Percentiles rank a stretch among this genome's conserved stretches.
Conservation (phyloP, 2,113 vertebrate species). For the Sturnus vulgaris region DNA sequence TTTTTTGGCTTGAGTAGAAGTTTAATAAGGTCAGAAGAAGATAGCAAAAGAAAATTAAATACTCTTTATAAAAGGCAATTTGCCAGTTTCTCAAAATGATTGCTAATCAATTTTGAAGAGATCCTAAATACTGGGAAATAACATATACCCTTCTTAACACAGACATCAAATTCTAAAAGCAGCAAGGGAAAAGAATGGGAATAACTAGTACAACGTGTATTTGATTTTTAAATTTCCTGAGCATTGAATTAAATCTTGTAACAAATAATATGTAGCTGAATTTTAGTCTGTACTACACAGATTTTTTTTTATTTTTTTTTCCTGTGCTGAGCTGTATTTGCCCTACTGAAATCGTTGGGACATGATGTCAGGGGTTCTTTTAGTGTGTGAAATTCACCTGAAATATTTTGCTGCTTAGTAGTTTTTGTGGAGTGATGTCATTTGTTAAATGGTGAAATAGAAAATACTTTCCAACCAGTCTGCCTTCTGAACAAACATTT, state of each 20-base stretch:
- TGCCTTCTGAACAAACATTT: constrained; percentile 26
- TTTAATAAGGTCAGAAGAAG: background rate
- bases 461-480: background rate
- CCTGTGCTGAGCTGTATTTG: background rate
- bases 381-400: background rate
- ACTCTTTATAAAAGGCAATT: background rate
- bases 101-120: background rate
- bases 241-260: background rate
- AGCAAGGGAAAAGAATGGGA: background rate
- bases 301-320: background rate
- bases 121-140: background rate
- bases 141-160: background rate
- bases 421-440: background rate
- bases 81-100: background rate
- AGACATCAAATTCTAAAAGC: background rate
- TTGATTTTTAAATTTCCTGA: background rate
- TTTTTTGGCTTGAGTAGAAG: background rate
- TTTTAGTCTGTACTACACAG: background rate
- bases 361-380: background rate
- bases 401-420: background rate
- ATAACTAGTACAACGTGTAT: background rate
- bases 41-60: background rate
- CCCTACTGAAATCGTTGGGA: background rate
- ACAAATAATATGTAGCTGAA: background rate
- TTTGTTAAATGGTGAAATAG: background rate